phyloP scores from a whole-genome alignment of 2,113 vertebrate genomes.

The Cochlearius cochlearius region DNA sequence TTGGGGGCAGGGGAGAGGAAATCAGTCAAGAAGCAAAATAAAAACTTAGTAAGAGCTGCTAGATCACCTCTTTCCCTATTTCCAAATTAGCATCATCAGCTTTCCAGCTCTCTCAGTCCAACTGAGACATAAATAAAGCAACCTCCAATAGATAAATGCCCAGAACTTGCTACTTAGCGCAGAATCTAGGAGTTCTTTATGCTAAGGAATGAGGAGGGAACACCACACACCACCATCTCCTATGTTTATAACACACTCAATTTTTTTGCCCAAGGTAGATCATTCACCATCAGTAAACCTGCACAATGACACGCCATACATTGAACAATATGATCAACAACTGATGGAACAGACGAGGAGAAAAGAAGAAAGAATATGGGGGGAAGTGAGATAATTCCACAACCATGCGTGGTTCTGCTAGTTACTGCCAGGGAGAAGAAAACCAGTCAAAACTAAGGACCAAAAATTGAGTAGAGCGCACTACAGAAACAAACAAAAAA shows the following conservation, averaged over 20 bases:
- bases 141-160: background rate
- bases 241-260: background rate
- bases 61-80: background rate
- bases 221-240: background rate
- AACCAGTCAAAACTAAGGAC: background rate
- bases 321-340: background rate
- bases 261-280: background rate
- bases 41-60: background rate
- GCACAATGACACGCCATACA: background rate
- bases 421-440: background rate
- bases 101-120: background rate
- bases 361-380: background rate
- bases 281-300: background rate
- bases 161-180: background rate
- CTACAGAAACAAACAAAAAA: background rate
- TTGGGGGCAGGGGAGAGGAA: fast-evolving
- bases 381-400: background rate
- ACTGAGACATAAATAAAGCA: background rate
- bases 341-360: background rate
- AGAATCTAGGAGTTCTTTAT: background rate
- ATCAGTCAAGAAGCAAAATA: background rate
- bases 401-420: background rate
- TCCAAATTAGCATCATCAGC: background rate
- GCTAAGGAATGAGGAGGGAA: background rate
- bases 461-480: background rate